Evolutionary conservation across 1,140 invertebrate species (phyloP), one percentile per base, ranked within the genome.

Genomic region (Drosophila bifasciata): DNA sequence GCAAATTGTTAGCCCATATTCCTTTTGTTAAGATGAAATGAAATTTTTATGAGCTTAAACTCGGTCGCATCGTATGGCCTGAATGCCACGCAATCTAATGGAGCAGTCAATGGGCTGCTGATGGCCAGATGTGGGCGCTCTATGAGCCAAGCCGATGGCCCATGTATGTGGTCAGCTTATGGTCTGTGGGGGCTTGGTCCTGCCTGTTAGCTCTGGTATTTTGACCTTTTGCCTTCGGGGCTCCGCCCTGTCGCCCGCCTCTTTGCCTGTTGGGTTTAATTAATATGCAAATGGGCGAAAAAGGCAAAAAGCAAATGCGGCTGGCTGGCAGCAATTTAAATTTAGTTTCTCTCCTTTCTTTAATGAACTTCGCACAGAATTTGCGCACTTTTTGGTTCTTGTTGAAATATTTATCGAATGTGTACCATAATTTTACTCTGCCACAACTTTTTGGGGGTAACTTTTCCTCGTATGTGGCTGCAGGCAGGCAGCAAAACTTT

Each of bases 31-130:
- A 61, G 68, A 59, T 51, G 68, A 74, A 73, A 74, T 74, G 74
- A 84, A 84, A 86, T 80, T 86, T 84, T 86, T 63, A 84, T 86
- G 76, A 67, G 81, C 80, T 86, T 59, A 80, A 86, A 80, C 76
- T 55, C 11, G 60, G 73, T 55, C 74, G 64, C 46, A 74, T 49
- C 60, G 53, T 59, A 45, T 11, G 25, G 36, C 40, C 58, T 86
- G 61, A 79, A 61, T 79, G 64, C 76, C 59, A 62, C 60, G 46
- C 59, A 59, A 85, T 72, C 71, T 68, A 84, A 85, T 84, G 76
- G 85, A 74, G 76, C 77, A 72, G 66, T n/a, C n/a, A n/a, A n/a
- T n/a, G n/a, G n/a, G n/a, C 67, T 57, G 52, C 32, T 13, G 3
- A 11, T 11, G 32, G 11, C 21, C 50, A 32, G 45, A 67, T 45